A percentile compares a stretch with the other conserved stretches of the same genome.
These are phyloP conservation scores for Axis porcinus DNA, from an alignment of 2,113 vertebrate genomes.

Conservation along the genomic window DNA sequence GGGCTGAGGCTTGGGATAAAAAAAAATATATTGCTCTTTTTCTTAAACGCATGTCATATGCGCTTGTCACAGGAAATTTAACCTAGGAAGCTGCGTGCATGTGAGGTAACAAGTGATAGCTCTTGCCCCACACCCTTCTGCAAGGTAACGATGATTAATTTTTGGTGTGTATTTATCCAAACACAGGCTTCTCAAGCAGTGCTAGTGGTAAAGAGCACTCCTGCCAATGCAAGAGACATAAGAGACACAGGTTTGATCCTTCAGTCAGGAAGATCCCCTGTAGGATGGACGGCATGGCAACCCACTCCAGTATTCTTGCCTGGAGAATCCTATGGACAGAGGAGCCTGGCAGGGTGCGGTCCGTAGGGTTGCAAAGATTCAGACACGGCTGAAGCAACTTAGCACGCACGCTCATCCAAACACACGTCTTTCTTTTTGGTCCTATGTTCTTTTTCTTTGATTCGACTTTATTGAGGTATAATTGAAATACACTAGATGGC, in stretches of 20 bases:
- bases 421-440: neutral
- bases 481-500: neutral
- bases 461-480: neutral
- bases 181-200: neutral
- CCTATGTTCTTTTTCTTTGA: neutral
- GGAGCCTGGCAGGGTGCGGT: fast-evolving
- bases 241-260: neutral
- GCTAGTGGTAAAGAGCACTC: neutral
- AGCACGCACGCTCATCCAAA: neutral
- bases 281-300: too few relatives aligned
- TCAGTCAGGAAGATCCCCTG: neutral
- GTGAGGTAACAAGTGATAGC: neutral
- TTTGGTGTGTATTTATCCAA: neutral
- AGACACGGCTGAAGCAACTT: neutral
- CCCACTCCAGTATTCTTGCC: neutral
- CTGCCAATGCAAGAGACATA: neutral
- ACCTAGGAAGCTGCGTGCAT: neutral
- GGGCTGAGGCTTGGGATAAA: neutral
- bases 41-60: neutral
- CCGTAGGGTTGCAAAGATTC: neutral
- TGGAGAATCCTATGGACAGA: neutral
- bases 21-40: neutral
- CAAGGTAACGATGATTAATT: neutral
- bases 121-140: neutral
- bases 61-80: neutral